phyloP scores from a whole-genome alignment of 2,797 vertebrate species.

The Glyptemys insculpta region DNA sequence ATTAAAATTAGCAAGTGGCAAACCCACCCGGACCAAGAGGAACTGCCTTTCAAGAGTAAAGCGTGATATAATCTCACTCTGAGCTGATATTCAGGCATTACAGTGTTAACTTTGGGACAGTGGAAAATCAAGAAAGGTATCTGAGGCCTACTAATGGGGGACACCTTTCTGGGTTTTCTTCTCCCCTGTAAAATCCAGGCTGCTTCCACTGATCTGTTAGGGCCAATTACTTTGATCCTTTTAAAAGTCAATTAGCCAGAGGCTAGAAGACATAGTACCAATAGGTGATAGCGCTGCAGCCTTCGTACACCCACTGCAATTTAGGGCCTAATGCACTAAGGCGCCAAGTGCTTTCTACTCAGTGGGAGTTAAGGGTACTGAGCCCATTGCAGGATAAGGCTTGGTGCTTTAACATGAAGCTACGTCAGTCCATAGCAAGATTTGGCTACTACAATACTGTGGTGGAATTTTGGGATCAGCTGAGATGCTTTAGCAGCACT shows the following conservation, averaged over 20 bases:
- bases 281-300: background rate
- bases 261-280: background rate
- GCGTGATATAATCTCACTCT: background rate
- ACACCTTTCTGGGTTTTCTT: background rate
- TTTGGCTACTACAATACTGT: background rate
- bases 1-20: background rate
- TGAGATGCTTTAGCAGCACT: background rate
- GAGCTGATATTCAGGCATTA: background rate
- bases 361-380: background rate
- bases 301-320: too few species aligned
- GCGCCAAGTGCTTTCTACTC: background rate
- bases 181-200: background rate
- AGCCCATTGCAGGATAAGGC: background rate
- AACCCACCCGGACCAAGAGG: accelerated
- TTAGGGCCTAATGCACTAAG: background rate
- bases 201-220: background rate
- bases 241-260: background rate
- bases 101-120: background rate
- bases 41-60: background rate
- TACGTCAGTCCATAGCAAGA: background rate
- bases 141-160: background rate
- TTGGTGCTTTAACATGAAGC: background rate
- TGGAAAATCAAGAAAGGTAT: background rate
- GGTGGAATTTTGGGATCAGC: conserved; percentile 21
- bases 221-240: background rate